These are phyloP conservation scores for Podiceps cristatus DNA, from an alignment of 2,113 vertebrate species.

Conservation along the genomic window DNA sequence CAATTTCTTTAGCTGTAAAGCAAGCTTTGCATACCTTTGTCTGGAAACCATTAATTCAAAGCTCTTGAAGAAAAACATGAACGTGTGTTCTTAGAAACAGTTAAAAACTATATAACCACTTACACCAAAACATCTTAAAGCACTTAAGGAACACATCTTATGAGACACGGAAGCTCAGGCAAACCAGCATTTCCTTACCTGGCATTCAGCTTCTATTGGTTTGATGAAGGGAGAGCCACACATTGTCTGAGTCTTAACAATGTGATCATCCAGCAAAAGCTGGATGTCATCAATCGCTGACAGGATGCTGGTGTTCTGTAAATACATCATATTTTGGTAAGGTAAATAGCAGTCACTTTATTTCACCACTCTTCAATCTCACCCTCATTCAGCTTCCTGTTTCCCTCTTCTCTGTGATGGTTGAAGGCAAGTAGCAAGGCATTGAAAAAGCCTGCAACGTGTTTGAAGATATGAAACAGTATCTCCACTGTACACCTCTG, in stretches of 20 bases:
- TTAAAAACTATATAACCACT: background rate
- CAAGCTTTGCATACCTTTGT: background rate
- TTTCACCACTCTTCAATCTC: background rate
- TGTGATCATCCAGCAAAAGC: conserved; percentile 89
- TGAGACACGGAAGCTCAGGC: background rate
- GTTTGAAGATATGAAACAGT: background rate
- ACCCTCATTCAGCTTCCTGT: background rate
- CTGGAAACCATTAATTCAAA: background rate
- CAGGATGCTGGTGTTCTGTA: conserved; percentile 85
- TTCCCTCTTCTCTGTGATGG: background rate
- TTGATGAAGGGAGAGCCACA: conserved; percentile 90
- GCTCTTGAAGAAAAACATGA: background rate
- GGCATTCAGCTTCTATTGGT: conserved; percentile 87
- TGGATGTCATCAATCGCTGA: conserved; percentile 91
- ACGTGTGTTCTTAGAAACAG: background rate
- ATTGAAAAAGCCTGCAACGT: background rate
- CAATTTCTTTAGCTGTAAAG: background rate
- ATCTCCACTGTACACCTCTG: background rate
- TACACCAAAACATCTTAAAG: background rate
- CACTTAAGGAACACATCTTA: background rate
- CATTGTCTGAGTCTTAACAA: conserved; percentile 92
- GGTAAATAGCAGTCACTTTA: background rate
- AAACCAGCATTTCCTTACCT: conserved; percentile 78
- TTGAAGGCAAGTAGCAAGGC: background rate
- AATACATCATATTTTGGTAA: conserved; percentile 1